Base-by-base conservation (phyloP, 2,113 vertebrate genomes). In the Salvator merianae region DNA sequence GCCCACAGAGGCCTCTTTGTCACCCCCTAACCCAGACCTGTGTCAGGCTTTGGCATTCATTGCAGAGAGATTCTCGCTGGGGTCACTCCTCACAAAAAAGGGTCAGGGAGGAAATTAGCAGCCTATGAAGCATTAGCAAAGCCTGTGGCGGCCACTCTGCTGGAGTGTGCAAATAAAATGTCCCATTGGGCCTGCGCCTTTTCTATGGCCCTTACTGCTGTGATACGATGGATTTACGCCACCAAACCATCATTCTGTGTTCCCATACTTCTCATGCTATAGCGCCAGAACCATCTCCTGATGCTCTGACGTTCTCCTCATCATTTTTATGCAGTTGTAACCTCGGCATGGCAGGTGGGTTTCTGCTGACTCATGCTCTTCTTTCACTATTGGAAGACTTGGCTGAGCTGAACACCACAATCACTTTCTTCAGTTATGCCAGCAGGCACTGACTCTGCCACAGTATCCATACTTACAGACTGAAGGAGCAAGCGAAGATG, bases 61-160 rank as follows among this genome's bases (percentile, higher is more conserved):
- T 94, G 96, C 92, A 87, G 79, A 40, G 88, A 68, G 94, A 94
- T 95, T 93, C 69, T 92, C 91, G 94, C 95, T 79, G 94, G 95
- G 96, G 97, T 97, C 97, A 96, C 86, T 76, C 84, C 7, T 53
- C 28, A 97, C 96, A 97, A 59, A 97, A 93, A 94, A 77, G 83
- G 96, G 96, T 94, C 95, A 94, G 53, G 16, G 96, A 92, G 96
- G 92, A 97, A 98, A 98, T 97, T 98, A 98, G 97, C 96, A 94
- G 97, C 96, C 97, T 97, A 95, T 98, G 97, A 98, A 97, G 96
- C 91, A 90, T 96, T 95, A 96, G 95, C 96, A 96, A 96, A 94
- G 94, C 94, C 94, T 95, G 96, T 94, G 93, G 94, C 95, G 93
- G 96, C 95, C 95, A 93, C 94, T 91, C 95, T 91, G 81, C 93